phyloP scores from a whole-genome alignment of 1,140 invertebrate species.

The Pseudobourletiella spinata region DNA sequence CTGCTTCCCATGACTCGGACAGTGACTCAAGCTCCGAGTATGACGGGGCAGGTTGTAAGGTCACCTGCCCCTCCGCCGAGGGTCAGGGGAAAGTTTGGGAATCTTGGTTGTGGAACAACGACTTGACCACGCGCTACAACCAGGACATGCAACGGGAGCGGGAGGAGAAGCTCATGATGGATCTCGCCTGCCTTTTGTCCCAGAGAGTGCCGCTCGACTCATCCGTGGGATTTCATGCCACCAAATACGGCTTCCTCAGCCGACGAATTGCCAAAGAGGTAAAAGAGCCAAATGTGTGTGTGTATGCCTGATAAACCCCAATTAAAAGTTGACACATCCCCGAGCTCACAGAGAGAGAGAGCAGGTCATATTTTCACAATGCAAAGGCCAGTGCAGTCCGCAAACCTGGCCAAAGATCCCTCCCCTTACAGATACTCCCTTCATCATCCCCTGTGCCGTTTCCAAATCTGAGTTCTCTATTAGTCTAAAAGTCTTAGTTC shows the following conservation, averaged over 20 bases:
- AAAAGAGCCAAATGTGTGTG: too few relatives aligned
- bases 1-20: conserved; percentile 31
- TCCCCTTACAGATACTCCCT: neutral
- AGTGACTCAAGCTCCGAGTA: conserved; percentile 41
- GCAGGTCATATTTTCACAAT: neutral
- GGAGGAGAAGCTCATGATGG: conserved; percentile 61
- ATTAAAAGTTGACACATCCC: neutral
- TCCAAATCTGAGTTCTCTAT: neutral
- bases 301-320: neutral
- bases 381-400: neutral
- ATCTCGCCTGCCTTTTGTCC: conserved; percentile 55
- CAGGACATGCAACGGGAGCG: conserved; percentile 72
- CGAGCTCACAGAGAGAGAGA: neutral
- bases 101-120: conserved; percentile 51
- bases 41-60: too few relatives aligned
- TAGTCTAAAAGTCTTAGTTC: too few relatives aligned
- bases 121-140: conserved; percentile 65
- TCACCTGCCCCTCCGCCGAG: neutral
- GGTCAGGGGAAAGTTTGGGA: conserved; percentile 9
- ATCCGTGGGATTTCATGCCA: conserved; percentile 5
- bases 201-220: conserved; percentile 41
- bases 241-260: conserved; percentile 19
- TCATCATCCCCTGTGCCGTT: neutral
- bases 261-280: conserved; percentile 13
- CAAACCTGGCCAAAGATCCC: neutral